A percentile compares a stretch with the other conserved stretches of the same genome.
phyloP scores from a whole-genome alignment of 2,113 vertebrate genomes.

The Ranitomeya variabilis region DNA sequence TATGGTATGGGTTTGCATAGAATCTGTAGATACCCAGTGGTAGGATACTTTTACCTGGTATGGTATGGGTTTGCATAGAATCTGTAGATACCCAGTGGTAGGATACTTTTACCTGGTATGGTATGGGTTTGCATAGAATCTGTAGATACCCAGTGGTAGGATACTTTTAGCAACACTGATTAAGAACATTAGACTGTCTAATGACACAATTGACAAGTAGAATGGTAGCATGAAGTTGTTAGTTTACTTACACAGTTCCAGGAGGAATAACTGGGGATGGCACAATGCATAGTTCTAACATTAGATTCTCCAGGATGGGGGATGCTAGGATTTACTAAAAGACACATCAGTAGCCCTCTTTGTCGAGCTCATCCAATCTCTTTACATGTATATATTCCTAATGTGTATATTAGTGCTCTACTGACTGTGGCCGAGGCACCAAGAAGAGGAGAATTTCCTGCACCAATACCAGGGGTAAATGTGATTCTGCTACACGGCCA shows the following conservation, averaged over 20 bases:
- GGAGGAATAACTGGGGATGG: not conserved
- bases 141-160: not conserved
- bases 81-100: not conserved
- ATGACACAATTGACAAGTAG: too few species aligned
- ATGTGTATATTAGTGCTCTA: constrained; percentile 80
- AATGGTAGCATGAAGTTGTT: not conserved
- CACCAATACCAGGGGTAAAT: constrained; percentile 86
- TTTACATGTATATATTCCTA: not conserved
- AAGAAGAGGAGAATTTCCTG: constrained; percentile 84
- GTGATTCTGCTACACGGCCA: constrained; percentile 82
- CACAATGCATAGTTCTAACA: not conserved
- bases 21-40: not conserved
- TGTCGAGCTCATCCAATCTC: not conserved
- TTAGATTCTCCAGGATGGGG: not conserved
- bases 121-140: not conserved
- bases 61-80: not conserved
- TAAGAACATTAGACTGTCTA: too few species aligned
- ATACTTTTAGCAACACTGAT: too few species aligned
- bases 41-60: not conserved
- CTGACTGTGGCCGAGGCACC: constrained; percentile 84
- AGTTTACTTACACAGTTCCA: not conserved
- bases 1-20: not conserved
- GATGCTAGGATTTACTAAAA: not conserved
- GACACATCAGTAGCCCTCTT: not conserved
- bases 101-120: not conserved